phyloP scores from a whole-genome alignment of 2,113 vertebrate species.

The Macrotis lagotis region DNA sequence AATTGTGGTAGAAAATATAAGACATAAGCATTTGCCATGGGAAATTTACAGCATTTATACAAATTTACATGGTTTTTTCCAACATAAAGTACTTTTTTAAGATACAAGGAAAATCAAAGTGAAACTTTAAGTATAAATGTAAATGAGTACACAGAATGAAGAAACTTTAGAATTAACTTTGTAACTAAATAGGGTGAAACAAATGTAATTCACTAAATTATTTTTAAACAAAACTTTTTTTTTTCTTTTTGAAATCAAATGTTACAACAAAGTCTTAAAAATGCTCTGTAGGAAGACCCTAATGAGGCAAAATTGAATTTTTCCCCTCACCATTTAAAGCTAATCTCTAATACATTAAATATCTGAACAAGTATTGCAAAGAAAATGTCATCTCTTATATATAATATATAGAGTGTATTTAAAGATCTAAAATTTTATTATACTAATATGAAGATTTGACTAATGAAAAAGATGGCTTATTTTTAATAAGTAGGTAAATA shows the following conservation, averaged over 20 bases:
- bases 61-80: conserved; percentile 83
- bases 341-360: conserved; percentile 88
- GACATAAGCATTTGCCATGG: conserved; percentile 86
- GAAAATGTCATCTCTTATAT: conserved; percentile 83
- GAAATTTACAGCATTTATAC: conserved; percentile 84
- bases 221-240: conserved; percentile 87
- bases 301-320: conserved; percentile 86
- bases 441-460: conserved; percentile 89
- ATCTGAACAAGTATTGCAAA: conserved; percentile 85
- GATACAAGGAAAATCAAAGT: conserved; percentile 84
- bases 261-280: conserved; percentile 89
- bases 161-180: conserved; percentile 88
- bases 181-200: conserved; percentile 89
- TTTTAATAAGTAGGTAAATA: conserved; percentile 91
- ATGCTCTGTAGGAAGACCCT: conserved; percentile 85
- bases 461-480: conserved; percentile 88
- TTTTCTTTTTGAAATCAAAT: conserved; percentile 89
- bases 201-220: conserved; percentile 92
- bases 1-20: conserved; percentile 81
- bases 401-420: conserved; percentile 89
- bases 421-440: conserved; percentile 88
- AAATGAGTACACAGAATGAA: conserved; percentile 87
- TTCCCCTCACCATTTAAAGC: conserved; percentile 82
- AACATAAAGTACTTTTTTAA: conserved; percentile 85
- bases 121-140: conserved; percentile 88